phyloP scores from a whole-genome alignment of 2,888 invertebrate species.

The Campaea margaritaria region DNA sequence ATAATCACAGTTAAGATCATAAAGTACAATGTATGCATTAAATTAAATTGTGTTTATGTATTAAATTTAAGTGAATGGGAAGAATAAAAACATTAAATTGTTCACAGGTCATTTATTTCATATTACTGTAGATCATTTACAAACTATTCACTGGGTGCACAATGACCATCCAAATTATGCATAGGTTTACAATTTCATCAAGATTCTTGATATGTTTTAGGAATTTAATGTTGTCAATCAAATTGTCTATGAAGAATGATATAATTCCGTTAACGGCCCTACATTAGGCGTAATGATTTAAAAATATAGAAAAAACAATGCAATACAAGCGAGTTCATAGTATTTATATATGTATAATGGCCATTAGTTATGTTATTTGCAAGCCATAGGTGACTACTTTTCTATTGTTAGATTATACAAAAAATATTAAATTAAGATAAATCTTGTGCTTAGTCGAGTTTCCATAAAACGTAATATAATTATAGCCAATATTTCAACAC shows the following conservation, averaged over 20 bases:
- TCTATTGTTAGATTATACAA: conserved; percentile 81
- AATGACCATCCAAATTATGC: conserved; percentile 34
- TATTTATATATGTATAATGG: conserved; percentile 72
- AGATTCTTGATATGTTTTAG: conserved; percentile 45
- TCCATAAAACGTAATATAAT: conserved; percentile 39
- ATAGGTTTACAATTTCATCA: conserved; percentile 19
- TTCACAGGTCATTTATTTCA: conserved; percentile 80
- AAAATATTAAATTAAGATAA: conserved; percentile 74
- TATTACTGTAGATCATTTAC: conserved; percentile 69
- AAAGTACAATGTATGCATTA: neutral
- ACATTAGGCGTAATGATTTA: conserved; percentile 33
- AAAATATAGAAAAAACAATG: conserved; percentile 76
- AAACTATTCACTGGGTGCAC: conserved; percentile 67
- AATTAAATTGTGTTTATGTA: neutral
- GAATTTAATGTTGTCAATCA: conserved; percentile 34
- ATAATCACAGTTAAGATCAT: too few relatives aligned
- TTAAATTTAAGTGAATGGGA: neutral
- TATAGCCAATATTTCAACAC: conserved; percentile 68
- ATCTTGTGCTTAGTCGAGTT: conserved; percentile 52
- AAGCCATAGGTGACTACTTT: conserved; percentile 79
- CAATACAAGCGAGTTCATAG: conserved; percentile 80
- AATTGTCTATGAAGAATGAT: conserved; percentile 40
- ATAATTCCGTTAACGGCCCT: conserved; percentile 35
- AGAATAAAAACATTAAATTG: conserved; percentile 49
- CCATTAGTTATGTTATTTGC: conserved; percentile 83